Conservation (phyloP, 2,888 invertebrate genomes). For the Tenodera sinensis region DNA sequence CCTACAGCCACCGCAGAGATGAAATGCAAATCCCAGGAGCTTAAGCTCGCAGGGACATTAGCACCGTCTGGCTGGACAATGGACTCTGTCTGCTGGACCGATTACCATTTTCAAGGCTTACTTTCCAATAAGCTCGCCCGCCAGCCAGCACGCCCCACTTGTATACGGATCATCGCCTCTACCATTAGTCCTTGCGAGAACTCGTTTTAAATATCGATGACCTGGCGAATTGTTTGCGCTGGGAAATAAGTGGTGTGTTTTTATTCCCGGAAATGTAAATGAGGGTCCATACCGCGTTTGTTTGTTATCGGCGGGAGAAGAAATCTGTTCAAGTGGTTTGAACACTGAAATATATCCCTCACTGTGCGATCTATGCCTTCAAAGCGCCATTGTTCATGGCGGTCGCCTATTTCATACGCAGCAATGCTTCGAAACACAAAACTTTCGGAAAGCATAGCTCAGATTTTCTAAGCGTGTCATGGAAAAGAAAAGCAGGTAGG, state of each 20-base stretch:
- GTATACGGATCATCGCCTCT: neutral
- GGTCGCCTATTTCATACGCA: no score
- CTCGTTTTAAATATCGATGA: slow-evolving; percentile 4
- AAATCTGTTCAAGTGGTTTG: neutral
- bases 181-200: neutral
- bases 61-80: neutral
- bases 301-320: neutral
- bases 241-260: slow-evolving; percentile 1
- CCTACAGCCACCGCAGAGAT: neutral
- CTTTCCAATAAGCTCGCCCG: slow-evolving; percentile 14
- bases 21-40: neutral
- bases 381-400: no score
- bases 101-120: slow-evolving; percentile 4
- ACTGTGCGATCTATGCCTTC: no score
- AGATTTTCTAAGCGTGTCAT: no score
- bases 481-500: no score
- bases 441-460: no score
- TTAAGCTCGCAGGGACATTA: neutral
- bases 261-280: neutral
- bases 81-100: neutral
- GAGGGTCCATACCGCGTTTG: neutral
- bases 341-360: neutral
- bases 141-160: no score
- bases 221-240: slow-evolving; percentile 5
- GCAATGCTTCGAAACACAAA: no score